Percentiles rank a stretch among this genome's conserved stretches.
Conservation (phyloP, 2,888 invertebrate species). For the Galerucella nymphaeae region DNA sequence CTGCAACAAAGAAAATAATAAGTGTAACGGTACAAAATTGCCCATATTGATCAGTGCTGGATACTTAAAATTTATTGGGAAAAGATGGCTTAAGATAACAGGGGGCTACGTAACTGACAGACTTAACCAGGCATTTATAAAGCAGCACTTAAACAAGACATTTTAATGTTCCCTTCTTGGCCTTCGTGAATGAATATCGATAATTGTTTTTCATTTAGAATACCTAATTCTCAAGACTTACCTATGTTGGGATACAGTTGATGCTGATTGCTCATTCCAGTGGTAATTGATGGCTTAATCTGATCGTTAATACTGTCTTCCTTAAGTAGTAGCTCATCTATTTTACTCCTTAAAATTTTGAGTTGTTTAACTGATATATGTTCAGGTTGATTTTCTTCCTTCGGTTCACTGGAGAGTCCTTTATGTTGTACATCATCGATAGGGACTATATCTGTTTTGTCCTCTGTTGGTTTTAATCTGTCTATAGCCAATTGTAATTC, state of each 20-base stretch:
- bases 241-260: not conserved
- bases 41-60: too few species aligned
- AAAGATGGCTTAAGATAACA: too few species aligned
- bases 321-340: conserved; percentile 4
- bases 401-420: not conserved
- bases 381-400: not conserved
- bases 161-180: too few species aligned
- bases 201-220: not conserved
- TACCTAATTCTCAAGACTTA: conserved; percentile 5
- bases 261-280: not conserved
- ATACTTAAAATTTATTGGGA: too few species aligned
- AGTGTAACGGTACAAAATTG: too few species aligned
- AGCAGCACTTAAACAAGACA: too few species aligned
- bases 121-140: too few species aligned
- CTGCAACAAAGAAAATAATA: conserved; percentile 17
- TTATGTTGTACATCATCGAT: not conserved
- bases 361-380: not conserved
- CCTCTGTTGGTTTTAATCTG: conserved; percentile 52
- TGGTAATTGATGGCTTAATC: not conserved
- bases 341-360: conserved; percentile 8
- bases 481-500: conserved; percentile 56
- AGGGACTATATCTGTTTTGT: not conserved
- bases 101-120: too few species aligned
- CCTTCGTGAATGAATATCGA: too few species aligned
- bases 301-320: not conserved